Evolutionary conservation across 2,888 invertebrate genomes (phyloP).

Genomic region (Danaus chrysippus): DNA sequence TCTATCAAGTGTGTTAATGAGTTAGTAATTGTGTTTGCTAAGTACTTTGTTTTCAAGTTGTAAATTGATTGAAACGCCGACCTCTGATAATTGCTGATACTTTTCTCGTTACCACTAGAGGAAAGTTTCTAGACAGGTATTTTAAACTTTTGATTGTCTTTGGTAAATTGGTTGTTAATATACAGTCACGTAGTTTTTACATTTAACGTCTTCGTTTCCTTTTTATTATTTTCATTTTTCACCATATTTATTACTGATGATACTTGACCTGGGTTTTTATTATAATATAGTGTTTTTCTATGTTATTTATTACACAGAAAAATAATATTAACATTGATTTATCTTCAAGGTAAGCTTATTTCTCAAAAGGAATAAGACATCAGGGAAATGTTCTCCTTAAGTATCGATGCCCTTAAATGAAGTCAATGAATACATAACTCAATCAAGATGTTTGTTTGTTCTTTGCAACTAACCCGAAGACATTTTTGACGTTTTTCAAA

Average conservation of each 20-base stretch:
- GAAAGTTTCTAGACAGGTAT: conserved; percentile 35
- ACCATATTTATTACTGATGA: no score
- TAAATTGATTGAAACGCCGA: conserved; percentile 71
- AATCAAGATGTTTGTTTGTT: conserved; percentile 29
- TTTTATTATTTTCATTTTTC: no score
- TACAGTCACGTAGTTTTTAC: conserved; percentile 1
- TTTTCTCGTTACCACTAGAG: conserved; percentile 65
- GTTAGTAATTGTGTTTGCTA: conserved; percentile 43
- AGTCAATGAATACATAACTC: conserved; percentile 26
- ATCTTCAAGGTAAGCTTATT: no score
- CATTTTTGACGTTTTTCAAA: not conserved
- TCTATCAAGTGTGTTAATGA: conserved; percentile 21
- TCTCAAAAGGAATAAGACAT: no score
- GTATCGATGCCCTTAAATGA: conserved; percentile 1
- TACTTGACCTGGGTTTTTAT: no score
- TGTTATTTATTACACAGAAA: no score
- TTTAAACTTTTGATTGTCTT: conserved; percentile 31
- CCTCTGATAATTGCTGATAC: conserved; percentile 72
- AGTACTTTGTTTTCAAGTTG: no score
- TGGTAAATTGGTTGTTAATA: conserved; percentile 21
- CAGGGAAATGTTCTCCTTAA: no score
- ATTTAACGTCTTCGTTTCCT: not conserved
- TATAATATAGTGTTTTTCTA: no score
- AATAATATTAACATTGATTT: no score
- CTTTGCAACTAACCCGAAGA: conserved; percentile 29